Evolutionary conservation across 1,140 invertebrate species (phyloP).

Genomic region (Bombus superbus): DNA sequence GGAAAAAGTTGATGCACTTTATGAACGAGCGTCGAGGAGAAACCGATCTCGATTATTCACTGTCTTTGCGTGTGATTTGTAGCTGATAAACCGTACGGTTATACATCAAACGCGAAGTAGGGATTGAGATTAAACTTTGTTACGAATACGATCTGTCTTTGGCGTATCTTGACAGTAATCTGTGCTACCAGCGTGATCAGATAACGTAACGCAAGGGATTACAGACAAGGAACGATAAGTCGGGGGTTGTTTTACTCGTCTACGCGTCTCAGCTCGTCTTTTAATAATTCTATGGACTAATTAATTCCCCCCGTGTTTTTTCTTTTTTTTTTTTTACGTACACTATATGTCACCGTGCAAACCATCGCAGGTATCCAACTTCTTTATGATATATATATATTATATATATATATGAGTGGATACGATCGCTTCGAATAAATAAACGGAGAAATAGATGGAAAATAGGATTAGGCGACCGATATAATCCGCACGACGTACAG

Average conservation of each 20-base stretch:
- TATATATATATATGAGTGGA: too few relatives aligned
- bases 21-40: background rate
- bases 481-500: too few relatives aligned
- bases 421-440: too few relatives aligned
- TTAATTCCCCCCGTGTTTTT: too few relatives aligned
- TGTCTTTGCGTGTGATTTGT: background rate
- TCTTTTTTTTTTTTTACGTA: too few relatives aligned
- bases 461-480: too few relatives aligned
- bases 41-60: background rate
- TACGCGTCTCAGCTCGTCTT: too few relatives aligned
- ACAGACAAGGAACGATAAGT: background rate
- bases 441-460: too few relatives aligned
- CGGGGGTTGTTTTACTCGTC: background rate
- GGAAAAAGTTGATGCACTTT: too few relatives aligned
- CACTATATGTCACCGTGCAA: too few relatives aligned
- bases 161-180: background rate
- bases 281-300: too few relatives aligned
- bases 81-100: background rate
- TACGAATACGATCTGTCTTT: background rate
- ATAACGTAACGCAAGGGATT: background rate
- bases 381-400: too few relatives aligned
- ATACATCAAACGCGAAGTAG: background rate
- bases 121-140: background rate
- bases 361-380: fast-evolving
- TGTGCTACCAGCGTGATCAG: background rate